Conservation (phyloP, 1,140 invertebrate genomes). For the Temnothorax nylanderi region DNA sequence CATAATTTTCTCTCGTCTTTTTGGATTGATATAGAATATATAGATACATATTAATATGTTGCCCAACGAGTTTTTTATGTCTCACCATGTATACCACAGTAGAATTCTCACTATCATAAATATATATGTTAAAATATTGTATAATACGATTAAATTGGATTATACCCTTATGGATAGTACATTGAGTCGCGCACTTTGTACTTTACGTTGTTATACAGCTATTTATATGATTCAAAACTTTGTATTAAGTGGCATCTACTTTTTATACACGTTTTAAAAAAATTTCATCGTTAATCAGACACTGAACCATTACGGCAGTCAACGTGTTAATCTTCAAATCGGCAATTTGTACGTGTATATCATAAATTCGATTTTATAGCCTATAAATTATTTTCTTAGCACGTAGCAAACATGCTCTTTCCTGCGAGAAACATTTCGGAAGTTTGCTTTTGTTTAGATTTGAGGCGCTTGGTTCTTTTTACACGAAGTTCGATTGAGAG, state of each 20-base stretch:
- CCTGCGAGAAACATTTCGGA: not conserved
- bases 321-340: not conserved
- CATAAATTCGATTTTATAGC: too few species aligned
- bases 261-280: not conserved
- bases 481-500: not conserved
- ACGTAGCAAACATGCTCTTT: not conserved
- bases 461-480: not conserved
- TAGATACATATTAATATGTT: not conserved
- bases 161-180: not conserved
- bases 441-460: slow-evolving; percentile 17
- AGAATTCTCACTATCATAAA: not conserved
- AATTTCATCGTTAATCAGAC: not conserved
- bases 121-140: not conserved
- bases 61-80: not conserved
- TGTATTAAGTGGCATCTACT: not conserved
- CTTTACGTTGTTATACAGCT: not conserved
- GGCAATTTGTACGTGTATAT: not conserved
- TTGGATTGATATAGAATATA: not conserved
- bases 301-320: too few species aligned
- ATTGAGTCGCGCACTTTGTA: not conserved
- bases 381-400: not conserved
- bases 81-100: not conserved
- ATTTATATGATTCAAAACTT: not conserved
- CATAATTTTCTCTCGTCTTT: not conserved
- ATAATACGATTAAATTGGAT: not conserved